Evolutionary conservation across 1,140 invertebrate species (phyloP).

Genomic region (Hylaeus anthracinus): DNA sequence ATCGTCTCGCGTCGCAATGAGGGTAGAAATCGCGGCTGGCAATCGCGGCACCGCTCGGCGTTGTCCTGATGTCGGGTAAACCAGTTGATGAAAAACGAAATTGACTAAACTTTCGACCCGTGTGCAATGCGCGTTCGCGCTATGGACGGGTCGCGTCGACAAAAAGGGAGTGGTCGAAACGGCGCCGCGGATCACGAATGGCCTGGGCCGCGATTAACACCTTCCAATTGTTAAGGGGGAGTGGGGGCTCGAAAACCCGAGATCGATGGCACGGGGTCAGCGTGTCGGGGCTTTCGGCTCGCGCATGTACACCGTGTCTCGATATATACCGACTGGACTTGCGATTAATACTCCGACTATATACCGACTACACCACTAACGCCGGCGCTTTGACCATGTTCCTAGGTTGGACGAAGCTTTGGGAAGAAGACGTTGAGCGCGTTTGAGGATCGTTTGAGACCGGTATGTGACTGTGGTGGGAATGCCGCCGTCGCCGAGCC

Average conservation of each 20-base stretch:
- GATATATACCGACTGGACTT: slow-evolving; percentile 44
- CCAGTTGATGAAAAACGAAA: slow-evolving; percentile 63
- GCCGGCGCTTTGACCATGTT: slow-evolving; percentile 62
- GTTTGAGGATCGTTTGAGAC: slow-evolving; percentile 76
- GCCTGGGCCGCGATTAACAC: slow-evolving; percentile 52
- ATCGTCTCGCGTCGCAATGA: slow-evolving; percentile 12
- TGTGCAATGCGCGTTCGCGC: slow-evolving; percentile 35
- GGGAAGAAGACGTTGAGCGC: slow-evolving; percentile 77
- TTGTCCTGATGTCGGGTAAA: slow-evolving; percentile 31
- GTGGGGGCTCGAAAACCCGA: slow-evolving; percentile 6
- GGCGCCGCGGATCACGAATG: slow-evolving; percentile 61
- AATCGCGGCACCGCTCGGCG: slow-evolving; percentile 38
- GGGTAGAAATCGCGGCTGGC: slow-evolving; percentile 34
- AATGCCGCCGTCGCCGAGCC: slow-evolving; percentile 81
- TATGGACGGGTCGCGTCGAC: slow-evolving; percentile 54
- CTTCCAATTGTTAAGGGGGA: slow-evolving; percentile 7
- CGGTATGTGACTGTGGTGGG: slow-evolving; percentile 78
- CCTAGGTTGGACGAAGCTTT: slow-evolving; percentile 74
- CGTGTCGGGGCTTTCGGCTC: slow-evolving; percentile 38
- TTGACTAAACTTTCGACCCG: slow-evolving; percentile 72
- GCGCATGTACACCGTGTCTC: slow-evolving; percentile 34
- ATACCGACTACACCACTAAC: slow-evolving; percentile 59
- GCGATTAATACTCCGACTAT: slow-evolving; percentile 55
- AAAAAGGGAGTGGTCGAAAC: slow-evolving; percentile 13
- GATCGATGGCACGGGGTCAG: background rate